Conservation (phyloP, 2,888 invertebrate genomes). For the Meteorus colon region DNA sequence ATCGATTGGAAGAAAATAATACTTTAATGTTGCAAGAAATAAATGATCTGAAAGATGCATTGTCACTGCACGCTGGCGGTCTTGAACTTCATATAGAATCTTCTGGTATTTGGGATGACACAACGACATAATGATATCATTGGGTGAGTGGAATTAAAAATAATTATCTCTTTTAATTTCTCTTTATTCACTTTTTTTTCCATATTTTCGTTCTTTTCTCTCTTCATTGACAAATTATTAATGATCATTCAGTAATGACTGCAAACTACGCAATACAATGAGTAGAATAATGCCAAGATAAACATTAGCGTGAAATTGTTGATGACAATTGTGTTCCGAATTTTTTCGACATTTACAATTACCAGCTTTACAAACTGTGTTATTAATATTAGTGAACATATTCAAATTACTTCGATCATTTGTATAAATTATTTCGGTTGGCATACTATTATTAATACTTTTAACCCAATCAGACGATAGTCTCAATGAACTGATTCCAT, state of each 20-base stretch:
- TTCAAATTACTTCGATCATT: constrained; percentile 40
- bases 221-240: not conserved
- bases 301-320: constrained; percentile 47
- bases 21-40: constrained; percentile 58
- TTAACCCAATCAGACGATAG: constrained; percentile 56
- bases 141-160: constrained; percentile 38
- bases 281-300: constrained; percentile 49
- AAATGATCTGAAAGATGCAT: constrained; percentile 53
- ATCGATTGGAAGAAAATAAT: constrained; percentile 60
- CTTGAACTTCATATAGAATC: constrained; percentile 56
- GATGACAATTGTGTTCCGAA: constrained; percentile 48
- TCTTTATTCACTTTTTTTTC: not conserved
- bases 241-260: not conserved
- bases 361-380: constrained; percentile 63
- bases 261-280: constrained; percentile 36
- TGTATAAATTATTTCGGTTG: constrained; percentile 62
- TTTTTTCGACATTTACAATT: constrained; percentile 61
- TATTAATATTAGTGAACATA: constrained; percentile 53
- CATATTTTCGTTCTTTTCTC: too few species aligned
- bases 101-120: constrained; percentile 53
- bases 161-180: constrained; percentile 21
- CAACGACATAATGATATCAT: constrained; percentile 32
- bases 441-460: constrained; percentile 58
- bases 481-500: constrained; percentile 62
- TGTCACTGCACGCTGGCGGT: constrained; percentile 53